Base-by-base conservation (phyloP, 2,888 invertebrate species). In the Hipparchia sbordonii region DNA sequence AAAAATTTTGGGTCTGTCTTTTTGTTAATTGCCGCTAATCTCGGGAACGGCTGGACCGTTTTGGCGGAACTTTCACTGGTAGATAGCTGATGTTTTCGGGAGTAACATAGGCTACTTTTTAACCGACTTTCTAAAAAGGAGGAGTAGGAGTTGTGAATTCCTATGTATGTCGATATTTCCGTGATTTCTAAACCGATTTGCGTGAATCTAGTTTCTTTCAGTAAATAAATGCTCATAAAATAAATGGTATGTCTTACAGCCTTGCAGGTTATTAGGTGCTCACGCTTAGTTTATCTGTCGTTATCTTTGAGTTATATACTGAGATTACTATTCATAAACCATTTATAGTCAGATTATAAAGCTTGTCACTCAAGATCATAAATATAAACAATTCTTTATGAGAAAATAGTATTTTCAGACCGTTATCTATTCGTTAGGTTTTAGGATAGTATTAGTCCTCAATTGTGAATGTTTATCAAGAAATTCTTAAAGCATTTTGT, bases 281-380 rank as follows among this genome's bases (percentile, higher is more conserved):
- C 39, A 39, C 12, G 39, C 33, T 62, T 54, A 56, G 67, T 74
- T 77, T 79, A 80, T 79, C 78, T 79, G 46, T 46, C 62, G 72
- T 77, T 78, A 81, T 78, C 79, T 75, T 67, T 23, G 74, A 75
- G 69, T 77, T 74, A 77, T 77, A 76, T 75, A 74, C 73, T 56
- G 68, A 73, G 77, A 81, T 81, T 79, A 79, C 39, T 67, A 72
- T 71, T 76, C 70, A 76, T 81, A 77, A 77, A 79, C 77, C 72
- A 67, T 76, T 79, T 73, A 77, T 73, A 74, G 75, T 75, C 73
- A 76, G 74, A 77, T 39, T 39, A 39, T 68, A 76, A 74, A 75
- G 63, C 70, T 74, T 77, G 76, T 62, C 76, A 75, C 72, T 74
- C 73, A 72, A 68, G 71, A 74, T 57, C 48, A 57, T 56, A 39